Conservation (phyloP, 2,113 vertebrate genomes). For the Ophiodon elongatus region DNA sequence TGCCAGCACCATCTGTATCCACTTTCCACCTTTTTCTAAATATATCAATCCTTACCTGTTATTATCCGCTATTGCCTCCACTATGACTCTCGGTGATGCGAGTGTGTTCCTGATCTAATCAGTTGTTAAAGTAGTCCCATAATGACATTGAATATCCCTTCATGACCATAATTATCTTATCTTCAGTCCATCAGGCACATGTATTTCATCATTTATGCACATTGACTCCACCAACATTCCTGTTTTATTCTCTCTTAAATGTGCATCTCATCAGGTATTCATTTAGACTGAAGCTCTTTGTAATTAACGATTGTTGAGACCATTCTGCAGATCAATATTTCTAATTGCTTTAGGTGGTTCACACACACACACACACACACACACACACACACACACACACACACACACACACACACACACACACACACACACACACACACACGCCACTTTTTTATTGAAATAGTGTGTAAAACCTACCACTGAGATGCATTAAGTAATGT, state of each 20-base stretch:
- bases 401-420: not conserved
- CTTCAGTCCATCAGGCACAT: constrained; percentile 38
- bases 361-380: not conserved
- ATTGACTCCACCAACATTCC: constrained; percentile 41
- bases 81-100: constrained; percentile 36
- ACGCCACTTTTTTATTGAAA: not conserved
- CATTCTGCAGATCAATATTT: constrained; percentile 66
- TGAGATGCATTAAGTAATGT: not conserved
- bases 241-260: constrained; percentile 31
- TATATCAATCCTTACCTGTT: constrained; percentile 18
- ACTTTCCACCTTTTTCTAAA: constrained; percentile 16
- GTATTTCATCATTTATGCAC: constrained; percentile 59
- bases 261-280: constrained; percentile 62
- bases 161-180: constrained; percentile 60
- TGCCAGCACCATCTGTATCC: constrained; percentile 20
- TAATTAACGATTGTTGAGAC: constrained; percentile 59
- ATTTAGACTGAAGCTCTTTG: constrained; percentile 54
- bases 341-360: constrained; percentile 49
- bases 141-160: constrained; percentile 54
- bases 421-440: not conserved
- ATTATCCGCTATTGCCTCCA: constrained; percentile 17
- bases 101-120: constrained; percentile 58
- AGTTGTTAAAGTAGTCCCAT: constrained; percentile 52
- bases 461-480: not conserved
- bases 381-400: not conserved